Evolutionary conservation across 2,113 vertebrate species (phyloP), one percentile per base, ranked within the genome.

Genomic region (Chionis minor): DNA sequence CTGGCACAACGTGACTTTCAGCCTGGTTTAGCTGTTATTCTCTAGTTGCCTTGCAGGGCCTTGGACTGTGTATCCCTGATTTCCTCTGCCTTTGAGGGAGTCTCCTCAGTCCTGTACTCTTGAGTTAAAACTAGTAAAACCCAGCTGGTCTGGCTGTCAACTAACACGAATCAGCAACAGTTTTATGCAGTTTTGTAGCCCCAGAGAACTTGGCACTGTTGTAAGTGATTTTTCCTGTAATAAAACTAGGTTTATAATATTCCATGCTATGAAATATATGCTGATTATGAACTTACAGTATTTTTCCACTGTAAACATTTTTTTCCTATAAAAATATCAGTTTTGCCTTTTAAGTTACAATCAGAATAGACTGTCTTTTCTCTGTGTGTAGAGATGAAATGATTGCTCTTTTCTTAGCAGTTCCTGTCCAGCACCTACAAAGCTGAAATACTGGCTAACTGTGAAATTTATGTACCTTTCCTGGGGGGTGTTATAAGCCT

Each of bases 271-370:
- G 63, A 26, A 78, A 47, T 55, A 28, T 22, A 65, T 19, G 7
- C 4, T 44, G 24, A 71, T 89, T 61, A 86, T 90, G 54, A 70
- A 38, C 42, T 65, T 58, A 55, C 24, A 28, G 6, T n/a, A 27
- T 87, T 79, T 87, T 81, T 30, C 45, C 24, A 54, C 42, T 16
- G 6, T 70, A 72, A 86, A 54, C 14, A 12, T 45, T 75, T 67
- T 75, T 35, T 16, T 66, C n/a, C 8, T 1, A 59, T 71, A 59
- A 86, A 20, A 44, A 26, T 2, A 44, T 42, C 35, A 69, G 8
- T 69, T 10, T 92, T 93, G 33, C 52, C 77, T 94, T 67, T 74
- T 74, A 94, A 82, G 27, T 80, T 92, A 85, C 82, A 94, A 44
- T 91, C 62, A 93, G 80, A 92, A 78, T 70, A 94, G 45, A 20